Conservation (phyloP, 2,888 invertebrate genomes). For the Lasioglossum calceatum region DNA sequence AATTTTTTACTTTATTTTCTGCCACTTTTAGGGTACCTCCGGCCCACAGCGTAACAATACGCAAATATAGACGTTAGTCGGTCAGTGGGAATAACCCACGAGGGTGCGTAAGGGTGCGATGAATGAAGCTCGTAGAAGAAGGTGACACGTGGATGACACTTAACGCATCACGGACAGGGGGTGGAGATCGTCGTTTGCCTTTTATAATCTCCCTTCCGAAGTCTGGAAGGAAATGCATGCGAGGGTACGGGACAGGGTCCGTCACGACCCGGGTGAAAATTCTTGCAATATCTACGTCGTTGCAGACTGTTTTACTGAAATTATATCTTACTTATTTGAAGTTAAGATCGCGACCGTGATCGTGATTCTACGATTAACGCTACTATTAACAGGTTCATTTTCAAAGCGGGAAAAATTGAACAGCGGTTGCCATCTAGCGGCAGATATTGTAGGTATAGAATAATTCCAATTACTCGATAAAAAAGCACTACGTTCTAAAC, state of each 20-base stretch:
- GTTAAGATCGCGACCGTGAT: too few species aligned
- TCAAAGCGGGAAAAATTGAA: neutral
- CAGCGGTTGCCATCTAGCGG: neutral
- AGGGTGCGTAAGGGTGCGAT: conserved; percentile 60
- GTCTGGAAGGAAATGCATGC: neutral
- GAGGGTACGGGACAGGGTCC: neutral
- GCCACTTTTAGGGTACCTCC: neutral
- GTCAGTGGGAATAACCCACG: conserved; percentile 56
- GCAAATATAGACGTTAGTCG: conserved; percentile 56
- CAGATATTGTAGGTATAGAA: neutral
- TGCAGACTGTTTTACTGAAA: neutral
- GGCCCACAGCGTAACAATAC: neutral
- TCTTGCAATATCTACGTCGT: neutral
- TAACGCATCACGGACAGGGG: conserved; percentile 12
- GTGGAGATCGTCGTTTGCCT: conserved; percentile 8
- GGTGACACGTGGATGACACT: conserved; percentile 51
- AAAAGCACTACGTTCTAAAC: neutral
- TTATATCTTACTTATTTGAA: neutral
- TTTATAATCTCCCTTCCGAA: neutral
- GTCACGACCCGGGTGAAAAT: neutral
- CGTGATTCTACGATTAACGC: too few species aligned
- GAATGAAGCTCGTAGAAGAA: conserved; percentile 48
- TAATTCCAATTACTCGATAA: neutral
- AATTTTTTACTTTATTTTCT: neutral
- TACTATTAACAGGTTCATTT: neutral